Conservation (phyloP, 1,140 invertebrate species). For the Parapsyche elsis region DNA sequence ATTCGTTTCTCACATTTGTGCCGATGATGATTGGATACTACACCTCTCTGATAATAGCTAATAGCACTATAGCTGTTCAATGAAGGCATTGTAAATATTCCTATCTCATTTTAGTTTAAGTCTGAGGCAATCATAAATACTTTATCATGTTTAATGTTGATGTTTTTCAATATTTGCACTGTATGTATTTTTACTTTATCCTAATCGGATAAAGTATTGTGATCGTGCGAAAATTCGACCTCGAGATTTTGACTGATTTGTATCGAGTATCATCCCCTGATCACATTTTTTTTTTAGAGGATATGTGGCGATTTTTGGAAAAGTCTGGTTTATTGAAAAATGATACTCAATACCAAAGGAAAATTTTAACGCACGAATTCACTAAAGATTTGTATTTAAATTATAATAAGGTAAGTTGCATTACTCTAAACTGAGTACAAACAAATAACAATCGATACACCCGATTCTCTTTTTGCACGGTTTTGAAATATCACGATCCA, state of each 20-base stretch:
- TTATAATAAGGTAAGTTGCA: conserved; percentile 48
- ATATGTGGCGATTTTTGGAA: conserved; percentile 50
- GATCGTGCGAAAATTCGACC: no score
- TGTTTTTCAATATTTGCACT: no score
- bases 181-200: no score
- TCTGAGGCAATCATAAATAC: conserved; percentile 43
- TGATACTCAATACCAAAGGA: conserved; percentile 34
- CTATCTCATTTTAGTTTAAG: conserved; percentile 53
- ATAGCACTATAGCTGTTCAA: conserved; percentile 40
- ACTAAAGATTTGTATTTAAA: conserved; percentile 50
- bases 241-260: no score
- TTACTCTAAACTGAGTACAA: background rate
- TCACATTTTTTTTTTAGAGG: conserved; percentile 43
- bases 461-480: no score
- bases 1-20: no score
- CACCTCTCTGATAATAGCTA: conserved; percentile 35
- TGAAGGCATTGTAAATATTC: background rate
- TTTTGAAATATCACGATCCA: no score
- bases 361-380: conserved; percentile 50
- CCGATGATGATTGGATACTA: conserved; percentile 51
- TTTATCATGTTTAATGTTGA: background rate
- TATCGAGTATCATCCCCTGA: no score
- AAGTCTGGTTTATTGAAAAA: conserved; percentile 42
- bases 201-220: no score
- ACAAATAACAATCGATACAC: no score